Evolutionary conservation across 23 tunicate species (phyloP), one percentile per base, ranked within the genome.

Genomic region (Corella eumyota): DNA sequence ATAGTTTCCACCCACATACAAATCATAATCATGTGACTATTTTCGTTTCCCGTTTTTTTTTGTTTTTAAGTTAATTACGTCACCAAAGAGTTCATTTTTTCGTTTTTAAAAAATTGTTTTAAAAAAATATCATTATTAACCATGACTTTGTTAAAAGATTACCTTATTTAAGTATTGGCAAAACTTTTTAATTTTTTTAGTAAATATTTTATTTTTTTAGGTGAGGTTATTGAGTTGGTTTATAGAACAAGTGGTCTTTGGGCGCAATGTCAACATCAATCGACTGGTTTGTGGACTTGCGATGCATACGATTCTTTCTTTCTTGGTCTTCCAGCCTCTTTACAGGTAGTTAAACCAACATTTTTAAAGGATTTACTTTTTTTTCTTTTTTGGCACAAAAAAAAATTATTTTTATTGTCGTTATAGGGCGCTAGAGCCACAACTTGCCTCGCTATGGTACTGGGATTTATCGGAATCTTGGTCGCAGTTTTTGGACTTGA

Each of bases 271-370:
- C 80, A 84, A 5, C 45, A 35, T 13, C 80, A 80, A 51, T 78
- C 90, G 15, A 90, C 97, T 31, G 97, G 97, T 6, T 45, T 76
- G 21, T 80, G 84, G 84, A 62, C 90, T 3, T 90, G 97, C 64
- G 84, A 90, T 60, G 83, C 62, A 34, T 90, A 90, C 65, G 97
- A 90, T 34, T 57, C 91, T 15, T 75, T 80, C 70, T 90, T 90
- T 46, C 50, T 90, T 64, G 97, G 97, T n/a, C 74, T 90, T 20
- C 94, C 94, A 0, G 68, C 59, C 26, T 50, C 90, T 25, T 47
- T 90, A 6, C 97, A 90, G 84, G 97, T 74, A 49, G 20, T 3
- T 20, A 0, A 29, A n/a, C n/a, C n/a, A n/a, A n/a, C n/a, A n/a
- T n/a, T n/a, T n/a, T n/a, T n/a, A n/a, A n/a, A n/a, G n/a, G n/a